phyloP scores from a whole-genome alignment of 2,113 vertebrate genomes.

The Nibea coibor region DNA sequence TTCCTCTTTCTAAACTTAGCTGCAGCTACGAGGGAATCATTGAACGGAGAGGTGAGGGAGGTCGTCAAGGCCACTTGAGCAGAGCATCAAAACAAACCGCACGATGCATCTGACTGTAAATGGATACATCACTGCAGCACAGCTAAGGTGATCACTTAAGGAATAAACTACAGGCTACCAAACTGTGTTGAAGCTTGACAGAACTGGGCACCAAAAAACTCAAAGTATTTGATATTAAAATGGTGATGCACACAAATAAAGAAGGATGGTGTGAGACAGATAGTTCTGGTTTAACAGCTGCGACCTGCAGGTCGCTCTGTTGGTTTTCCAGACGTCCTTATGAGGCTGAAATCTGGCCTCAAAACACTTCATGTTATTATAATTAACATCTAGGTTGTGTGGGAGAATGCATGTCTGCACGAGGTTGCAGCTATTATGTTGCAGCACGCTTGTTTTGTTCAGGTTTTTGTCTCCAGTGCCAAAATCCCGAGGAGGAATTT shows the following conservation, averaged over 20 bases:
- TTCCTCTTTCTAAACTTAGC: slow-evolving; percentile 57
- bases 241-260: not conserved
- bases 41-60: slow-evolving; percentile 33
- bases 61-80: slow-evolving; percentile 35
- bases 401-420: too few relatives aligned
- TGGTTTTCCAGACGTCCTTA: too few relatives aligned
- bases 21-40: slow-evolving; percentile 18
- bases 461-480: not conserved
- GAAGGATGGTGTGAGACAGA: not conserved
- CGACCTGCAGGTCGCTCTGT: too few relatives aligned
- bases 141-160: not conserved
- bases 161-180: slow-evolving; percentile 3
- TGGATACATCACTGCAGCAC: not conserved
- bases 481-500: not conserved
- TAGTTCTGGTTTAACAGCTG: not conserved
- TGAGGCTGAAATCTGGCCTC: too few relatives aligned
- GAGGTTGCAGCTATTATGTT: too few relatives aligned
- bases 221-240: not conserved
- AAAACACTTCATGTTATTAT: too few relatives aligned
- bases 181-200: not conserved
- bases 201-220: not conserved
- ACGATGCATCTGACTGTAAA: slow-evolving; percentile 25
- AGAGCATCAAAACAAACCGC: slow-evolving; percentile 28
- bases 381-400: too few relatives aligned
- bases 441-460: too few relatives aligned